Conservation (phyloP, 2,888 invertebrate genomes). For the Lithosia quadra region DNA sequence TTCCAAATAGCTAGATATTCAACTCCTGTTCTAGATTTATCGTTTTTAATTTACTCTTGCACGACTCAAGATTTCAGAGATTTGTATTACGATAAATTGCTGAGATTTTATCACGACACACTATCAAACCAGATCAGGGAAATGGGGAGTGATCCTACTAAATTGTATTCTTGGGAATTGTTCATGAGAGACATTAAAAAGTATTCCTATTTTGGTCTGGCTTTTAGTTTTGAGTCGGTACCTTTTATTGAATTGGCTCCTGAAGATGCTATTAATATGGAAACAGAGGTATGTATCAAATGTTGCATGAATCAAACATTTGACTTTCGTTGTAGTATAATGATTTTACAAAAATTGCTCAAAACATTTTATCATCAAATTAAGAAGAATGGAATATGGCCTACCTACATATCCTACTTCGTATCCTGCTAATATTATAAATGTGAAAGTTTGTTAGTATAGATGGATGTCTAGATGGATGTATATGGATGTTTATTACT, state of each 20-base stretch:
- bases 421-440: too few relatives aligned
- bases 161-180: conserved; percentile 82
- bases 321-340: too few relatives aligned
- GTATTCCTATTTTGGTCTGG: conserved; percentile 86
- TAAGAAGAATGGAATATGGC: too few relatives aligned
- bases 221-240: conserved; percentile 88
- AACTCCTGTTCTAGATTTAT: conserved; percentile 86
- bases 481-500: too few relatives aligned
- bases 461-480: too few relatives aligned
- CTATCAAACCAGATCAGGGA: conserved; percentile 84
- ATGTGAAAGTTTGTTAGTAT: too few relatives aligned
- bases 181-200: conserved; percentile 86
- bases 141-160: conserved; percentile 87
- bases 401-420: too few relatives aligned
- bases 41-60: conserved; percentile 87
- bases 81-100: conserved; percentile 86
- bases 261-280: conserved; percentile 87
- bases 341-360: too few relatives aligned
- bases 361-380: too few relatives aligned
- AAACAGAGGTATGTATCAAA: conserved; percentile 78
- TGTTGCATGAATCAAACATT: too few relatives aligned
- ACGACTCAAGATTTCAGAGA: conserved; percentile 86
- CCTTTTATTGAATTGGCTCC: conserved; percentile 86
- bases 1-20: conserved; percentile 89
- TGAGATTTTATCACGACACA: conserved; percentile 87